phyloP scores from a whole-genome alignment of 2,888 invertebrate species.

The Heliconius cydno region DNA sequence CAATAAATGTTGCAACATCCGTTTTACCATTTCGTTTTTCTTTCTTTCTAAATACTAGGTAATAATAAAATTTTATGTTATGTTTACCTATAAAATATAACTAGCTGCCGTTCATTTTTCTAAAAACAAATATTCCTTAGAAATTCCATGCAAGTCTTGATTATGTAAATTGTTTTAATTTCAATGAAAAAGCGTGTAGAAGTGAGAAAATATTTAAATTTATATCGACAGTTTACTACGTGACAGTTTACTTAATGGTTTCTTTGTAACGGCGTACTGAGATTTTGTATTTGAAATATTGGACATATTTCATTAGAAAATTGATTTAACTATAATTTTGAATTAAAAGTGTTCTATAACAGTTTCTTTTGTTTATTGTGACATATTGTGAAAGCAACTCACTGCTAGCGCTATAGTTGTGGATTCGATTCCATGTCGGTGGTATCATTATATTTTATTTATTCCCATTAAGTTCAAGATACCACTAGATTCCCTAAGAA shows the following conservation, averaged over 20 bases:
- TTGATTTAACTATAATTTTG: too few species aligned
- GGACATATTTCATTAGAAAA: not conserved
- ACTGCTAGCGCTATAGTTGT: too few species aligned
- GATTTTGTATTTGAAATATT: slow-evolving; percentile 13
- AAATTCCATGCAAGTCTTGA: slow-evolving; percentile 28
- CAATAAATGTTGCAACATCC: slow-evolving; percentile 8
- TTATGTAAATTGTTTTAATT: slow-evolving; percentile 41
- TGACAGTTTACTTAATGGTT: slow-evolving; percentile 47
- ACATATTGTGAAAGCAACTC: too few species aligned
- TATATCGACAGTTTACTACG: slow-evolving; percentile 47
- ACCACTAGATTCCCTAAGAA: too few species aligned
- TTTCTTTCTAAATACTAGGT: not conserved
- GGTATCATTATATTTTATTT: not conserved
- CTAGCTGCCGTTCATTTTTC: slow-evolving; percentile 1
- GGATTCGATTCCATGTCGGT: not conserved
- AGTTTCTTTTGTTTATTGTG: too few species aligned
- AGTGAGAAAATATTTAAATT: slow-evolving; percentile 46
- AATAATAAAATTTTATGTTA: not conserved
- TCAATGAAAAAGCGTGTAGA: slow-evolving; percentile 44
- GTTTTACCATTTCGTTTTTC: not conserved
- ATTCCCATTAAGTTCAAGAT: not conserved
- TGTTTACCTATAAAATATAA: slow-evolving; percentile 5
- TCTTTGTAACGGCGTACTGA: slow-evolving; percentile 40
- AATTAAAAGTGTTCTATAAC: too few species aligned
- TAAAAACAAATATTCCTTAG: slow-evolving; percentile 28